Percentiles rank a stretch among this genome's conserved stretches.
phyloP scores from a whole-genome alignment of 2,113 vertebrate genomes.

The Corythoichthys intestinalis region DNA sequence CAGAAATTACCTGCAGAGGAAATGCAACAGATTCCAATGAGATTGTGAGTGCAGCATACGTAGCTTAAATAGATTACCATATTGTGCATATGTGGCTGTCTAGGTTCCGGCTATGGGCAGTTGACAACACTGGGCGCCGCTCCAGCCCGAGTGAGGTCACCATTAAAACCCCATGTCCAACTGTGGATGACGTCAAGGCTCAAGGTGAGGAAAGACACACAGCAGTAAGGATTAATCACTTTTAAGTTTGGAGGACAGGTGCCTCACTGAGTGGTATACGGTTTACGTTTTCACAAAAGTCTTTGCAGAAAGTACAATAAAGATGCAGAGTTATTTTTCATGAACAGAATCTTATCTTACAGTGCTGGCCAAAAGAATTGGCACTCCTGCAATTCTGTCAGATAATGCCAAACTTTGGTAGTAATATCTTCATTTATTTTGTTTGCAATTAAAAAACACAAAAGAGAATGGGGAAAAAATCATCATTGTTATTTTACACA shows the following conservation, averaged over 20 bases:
- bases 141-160: conserved; percentile 91
- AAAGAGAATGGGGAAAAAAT: too few species aligned
- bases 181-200: conserved; percentile 96
- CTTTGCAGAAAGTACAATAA: background rate
- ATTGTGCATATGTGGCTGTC: background rate
- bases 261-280: background rate
- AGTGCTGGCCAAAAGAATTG: too few species aligned
- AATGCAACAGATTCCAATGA: conserved; percentile 4
- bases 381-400: too few species aligned
- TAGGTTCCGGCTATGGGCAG: conserved; percentile 96
- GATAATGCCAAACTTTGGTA: too few species aligned
- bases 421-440: too few species aligned
- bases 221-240: conserved; percentile 9
- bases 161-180: conserved; percentile 92
- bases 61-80: background rate
- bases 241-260: background rate
- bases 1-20: conserved; percentile 3
- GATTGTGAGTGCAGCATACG: background rate
- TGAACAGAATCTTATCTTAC: too few species aligned
- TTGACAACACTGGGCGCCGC: conserved; percentile 92
- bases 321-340: background rate
- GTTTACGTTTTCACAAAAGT: background rate
- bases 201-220: conserved; percentile 79
- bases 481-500: too few species aligned
- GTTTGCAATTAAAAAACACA: too few species aligned